Evolutionary conservation across 2,797 vertebrate species (phyloP).

Genomic region (Xenops minutus): DNA sequence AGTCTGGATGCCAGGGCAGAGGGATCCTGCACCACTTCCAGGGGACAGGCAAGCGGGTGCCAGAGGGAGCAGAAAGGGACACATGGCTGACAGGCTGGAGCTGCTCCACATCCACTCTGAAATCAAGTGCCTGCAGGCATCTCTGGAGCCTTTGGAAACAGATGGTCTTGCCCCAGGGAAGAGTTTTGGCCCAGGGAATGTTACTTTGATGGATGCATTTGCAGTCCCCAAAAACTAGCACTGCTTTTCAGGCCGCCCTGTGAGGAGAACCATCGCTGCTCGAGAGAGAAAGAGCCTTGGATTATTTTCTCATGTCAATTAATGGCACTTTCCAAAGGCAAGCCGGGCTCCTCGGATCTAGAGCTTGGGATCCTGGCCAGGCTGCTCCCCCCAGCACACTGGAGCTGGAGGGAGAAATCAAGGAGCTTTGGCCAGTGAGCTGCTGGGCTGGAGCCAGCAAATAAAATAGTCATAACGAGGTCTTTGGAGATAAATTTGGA

Average conservation of each 20-base stretch:
- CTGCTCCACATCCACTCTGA: neutral
- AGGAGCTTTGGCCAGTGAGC: slow-evolving; percentile 5
- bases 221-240: neutral
- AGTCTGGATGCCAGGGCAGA: neutral
- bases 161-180: neutral
- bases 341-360: slow-evolving; percentile 10
- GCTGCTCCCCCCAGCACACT: neutral
- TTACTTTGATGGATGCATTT: slow-evolving; percentile 4
- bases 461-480: slow-evolving; percentile 56
- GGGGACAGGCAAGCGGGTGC: accelerated
- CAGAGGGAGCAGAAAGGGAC: neutral
- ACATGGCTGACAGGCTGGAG: neutral
- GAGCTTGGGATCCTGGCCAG: neutral
- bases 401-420: slow-evolving; percentile 30
- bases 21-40: accelerated
- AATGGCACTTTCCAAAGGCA: slow-evolving; percentile 36
- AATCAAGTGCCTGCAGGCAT: neutral
- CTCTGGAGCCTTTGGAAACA: slow-evolving; percentile 15
- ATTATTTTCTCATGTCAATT: slow-evolving; percentile 67
- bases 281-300: slow-evolving; percentile 21
- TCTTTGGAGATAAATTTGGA: slow-evolving; percentile 37
- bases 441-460: slow-evolving; percentile 44
- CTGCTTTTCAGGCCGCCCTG: neutral
- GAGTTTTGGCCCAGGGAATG: neutral
- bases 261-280: slow-evolving; percentile 26